phyloP scores from a whole-genome alignment of 2,888 invertebrate genomes.

The Melieria picta region DNA sequence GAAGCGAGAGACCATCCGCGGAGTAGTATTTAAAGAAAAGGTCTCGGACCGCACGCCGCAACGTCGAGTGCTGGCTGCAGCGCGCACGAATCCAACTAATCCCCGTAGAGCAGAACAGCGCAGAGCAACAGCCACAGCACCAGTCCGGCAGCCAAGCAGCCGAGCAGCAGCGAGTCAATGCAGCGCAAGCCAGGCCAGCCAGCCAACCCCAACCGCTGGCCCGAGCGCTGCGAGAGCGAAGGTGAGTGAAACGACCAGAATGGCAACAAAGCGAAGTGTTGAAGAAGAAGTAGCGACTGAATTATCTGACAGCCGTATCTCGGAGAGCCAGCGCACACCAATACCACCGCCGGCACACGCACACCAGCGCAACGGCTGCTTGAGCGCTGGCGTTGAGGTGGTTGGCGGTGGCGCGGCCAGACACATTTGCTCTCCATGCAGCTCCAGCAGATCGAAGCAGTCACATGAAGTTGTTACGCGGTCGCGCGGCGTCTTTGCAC shows the following conservation, averaged over 20 bases:
- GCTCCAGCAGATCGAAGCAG: no score
- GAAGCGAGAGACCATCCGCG: conserved; percentile 58
- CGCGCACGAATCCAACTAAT: conserved; percentile 9
- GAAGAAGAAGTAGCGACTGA: no score
- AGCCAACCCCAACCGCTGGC: background rate
- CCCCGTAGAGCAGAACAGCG: conserved; percentile 4
- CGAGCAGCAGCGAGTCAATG: background rate
- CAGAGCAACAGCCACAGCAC: background rate
- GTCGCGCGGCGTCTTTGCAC: no score
- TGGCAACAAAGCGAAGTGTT: no score
- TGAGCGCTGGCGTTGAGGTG: no score
- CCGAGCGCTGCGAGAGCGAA: background rate
- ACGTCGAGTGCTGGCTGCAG: conserved; percentile 1
- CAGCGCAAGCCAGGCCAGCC: background rate
- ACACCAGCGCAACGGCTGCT: background rate
- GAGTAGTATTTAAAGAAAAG: conserved; percentile 63
- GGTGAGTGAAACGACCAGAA: no score
- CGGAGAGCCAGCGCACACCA: background rate
- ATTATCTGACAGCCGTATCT: no score
- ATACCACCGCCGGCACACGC: background rate
- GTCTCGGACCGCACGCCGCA: conserved; percentile 12
- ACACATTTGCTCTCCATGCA: no score
- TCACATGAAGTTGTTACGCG: no score
- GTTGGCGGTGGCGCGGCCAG: no score
- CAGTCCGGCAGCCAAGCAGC: background rate